Percentiles rank a stretch among this genome's conserved stretches.
Evolutionary conservation across 2,797 vertebrate genomes (phyloP).

Genomic region (Bradypodion ventrale): DNA sequence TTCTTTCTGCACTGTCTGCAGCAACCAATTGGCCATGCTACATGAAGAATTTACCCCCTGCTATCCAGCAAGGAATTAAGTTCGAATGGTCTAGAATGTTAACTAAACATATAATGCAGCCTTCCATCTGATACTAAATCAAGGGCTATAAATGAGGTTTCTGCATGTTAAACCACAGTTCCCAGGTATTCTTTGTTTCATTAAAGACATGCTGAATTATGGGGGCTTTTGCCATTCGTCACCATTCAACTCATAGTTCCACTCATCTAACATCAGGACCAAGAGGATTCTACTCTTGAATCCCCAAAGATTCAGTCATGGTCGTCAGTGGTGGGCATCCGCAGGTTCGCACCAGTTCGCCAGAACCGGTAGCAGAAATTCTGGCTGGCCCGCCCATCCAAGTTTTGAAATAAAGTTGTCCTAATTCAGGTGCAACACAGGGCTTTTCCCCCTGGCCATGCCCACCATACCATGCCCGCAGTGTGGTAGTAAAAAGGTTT

Average conservation of each 20-base stretch:
- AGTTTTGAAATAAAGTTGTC: too few species aligned
- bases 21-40: conserved; percentile 42
- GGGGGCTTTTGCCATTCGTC: neutral
- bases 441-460: too few species aligned
- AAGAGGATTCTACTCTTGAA: too few species aligned
- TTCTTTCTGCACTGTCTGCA: conserved; percentile 34
- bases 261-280: too few species aligned
- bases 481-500: too few species aligned
- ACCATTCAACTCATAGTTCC: neutral
- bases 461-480: too few species aligned
- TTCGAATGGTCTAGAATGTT: conserved; percentile 34
- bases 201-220: neutral
- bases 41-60: conserved; percentile 26
- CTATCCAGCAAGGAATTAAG: conserved; percentile 11
- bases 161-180: neutral
- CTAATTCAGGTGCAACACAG: too few species aligned
- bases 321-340: too few species aligned
- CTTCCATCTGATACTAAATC: conserved; percentile 16
- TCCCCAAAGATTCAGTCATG: too few species aligned
- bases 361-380: too few species aligned
- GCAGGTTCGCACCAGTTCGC: too few species aligned
- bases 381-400: too few species aligned
- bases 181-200: neutral
- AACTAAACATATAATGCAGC: conserved; percentile 18
- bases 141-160: conserved; percentile 4